A percentile compares a stretch with the other conserved stretches of the same genome.
These are phyloP conservation scores for Damaliscus lunatus DNA, from an alignment of 2,113 vertebrate genomes.

Conservation along the genomic window DNA sequence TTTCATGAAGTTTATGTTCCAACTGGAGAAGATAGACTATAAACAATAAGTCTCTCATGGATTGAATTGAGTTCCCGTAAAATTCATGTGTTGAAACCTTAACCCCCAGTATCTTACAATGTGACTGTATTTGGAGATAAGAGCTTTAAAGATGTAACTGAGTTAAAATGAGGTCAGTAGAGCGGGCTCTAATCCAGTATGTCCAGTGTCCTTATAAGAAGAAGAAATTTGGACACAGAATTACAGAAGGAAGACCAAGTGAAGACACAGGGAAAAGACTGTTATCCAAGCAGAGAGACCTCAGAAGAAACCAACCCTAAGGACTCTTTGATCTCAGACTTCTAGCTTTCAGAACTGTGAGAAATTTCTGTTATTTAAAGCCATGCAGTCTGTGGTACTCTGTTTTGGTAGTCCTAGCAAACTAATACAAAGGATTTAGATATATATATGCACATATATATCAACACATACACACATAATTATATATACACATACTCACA, in stretches of 20 bases:
- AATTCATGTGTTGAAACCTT: neutral
- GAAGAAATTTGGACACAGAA: neutral
- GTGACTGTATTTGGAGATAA: neutral
- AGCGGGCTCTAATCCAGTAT: neutral
- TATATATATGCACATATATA: neutral
- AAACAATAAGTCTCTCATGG: neutral
- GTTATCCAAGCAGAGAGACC: neutral
- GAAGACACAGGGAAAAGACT: neutral
- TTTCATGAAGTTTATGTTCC: neutral
- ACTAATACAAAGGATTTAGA: neutral
- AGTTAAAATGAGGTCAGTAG: neutral
- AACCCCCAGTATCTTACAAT: neutral
- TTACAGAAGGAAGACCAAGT: neutral
- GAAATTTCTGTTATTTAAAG: neutral
- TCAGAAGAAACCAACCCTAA: neutral
- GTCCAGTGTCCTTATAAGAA: neutral
- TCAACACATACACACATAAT: neutral
- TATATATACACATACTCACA: neutral
- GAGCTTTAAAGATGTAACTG: neutral
- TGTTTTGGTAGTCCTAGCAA: neutral
- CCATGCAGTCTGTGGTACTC: neutral
- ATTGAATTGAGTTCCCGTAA: neutral
- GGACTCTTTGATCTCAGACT: neutral
- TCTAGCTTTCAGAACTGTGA: neutral
- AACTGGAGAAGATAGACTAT: neutral